phyloP scores from a whole-genome alignment of 2,797 vertebrate species.

The Eulemur rubriventer region DNA sequence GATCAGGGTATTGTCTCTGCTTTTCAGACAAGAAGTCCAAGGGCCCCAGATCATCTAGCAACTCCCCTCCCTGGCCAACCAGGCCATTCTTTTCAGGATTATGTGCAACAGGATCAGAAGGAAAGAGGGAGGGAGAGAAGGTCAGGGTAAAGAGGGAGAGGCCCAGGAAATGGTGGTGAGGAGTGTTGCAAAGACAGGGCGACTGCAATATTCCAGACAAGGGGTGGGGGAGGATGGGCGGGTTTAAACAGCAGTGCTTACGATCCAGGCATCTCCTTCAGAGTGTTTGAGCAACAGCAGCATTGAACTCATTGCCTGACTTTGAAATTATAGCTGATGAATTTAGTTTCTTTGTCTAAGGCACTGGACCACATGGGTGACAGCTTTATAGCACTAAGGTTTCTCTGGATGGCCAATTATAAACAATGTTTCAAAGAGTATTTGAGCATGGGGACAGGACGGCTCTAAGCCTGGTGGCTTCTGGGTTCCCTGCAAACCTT shows the following conservation, averaged over 20 bases:
- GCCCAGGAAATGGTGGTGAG: not conserved
- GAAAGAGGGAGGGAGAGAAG: not conserved
- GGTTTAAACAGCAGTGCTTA: not conserved
- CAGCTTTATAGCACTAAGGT: slow-evolving; percentile 31
- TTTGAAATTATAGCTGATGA: not conserved
- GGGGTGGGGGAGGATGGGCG: not conserved
- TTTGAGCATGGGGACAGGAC: not conserved
- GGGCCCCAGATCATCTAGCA: not conserved
- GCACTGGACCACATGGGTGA: not conserved
- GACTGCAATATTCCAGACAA: not conserved
- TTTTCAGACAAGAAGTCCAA: not conserved
- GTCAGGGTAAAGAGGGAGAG: not conserved
- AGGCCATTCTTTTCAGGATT: not conserved
- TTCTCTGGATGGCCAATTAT: slow-evolving; percentile 54
- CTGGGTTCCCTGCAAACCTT: not conserved
- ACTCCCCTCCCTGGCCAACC: not conserved
- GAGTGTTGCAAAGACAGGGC: not conserved
- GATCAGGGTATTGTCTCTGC: not conserved
- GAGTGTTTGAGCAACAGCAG: not conserved
- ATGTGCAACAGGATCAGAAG: not conserved
- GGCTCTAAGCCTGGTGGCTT: slow-evolving; percentile 13
- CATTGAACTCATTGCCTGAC: not conserved
- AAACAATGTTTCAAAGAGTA: slow-evolving; percentile 57
- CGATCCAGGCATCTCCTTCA: not conserved
- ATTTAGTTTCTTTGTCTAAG: slow-evolving; percentile 23